phyloP scores from a whole-genome alignment of 37 sponge, comb jelly and placozoan species.

The Ianthella basta region DNA sequence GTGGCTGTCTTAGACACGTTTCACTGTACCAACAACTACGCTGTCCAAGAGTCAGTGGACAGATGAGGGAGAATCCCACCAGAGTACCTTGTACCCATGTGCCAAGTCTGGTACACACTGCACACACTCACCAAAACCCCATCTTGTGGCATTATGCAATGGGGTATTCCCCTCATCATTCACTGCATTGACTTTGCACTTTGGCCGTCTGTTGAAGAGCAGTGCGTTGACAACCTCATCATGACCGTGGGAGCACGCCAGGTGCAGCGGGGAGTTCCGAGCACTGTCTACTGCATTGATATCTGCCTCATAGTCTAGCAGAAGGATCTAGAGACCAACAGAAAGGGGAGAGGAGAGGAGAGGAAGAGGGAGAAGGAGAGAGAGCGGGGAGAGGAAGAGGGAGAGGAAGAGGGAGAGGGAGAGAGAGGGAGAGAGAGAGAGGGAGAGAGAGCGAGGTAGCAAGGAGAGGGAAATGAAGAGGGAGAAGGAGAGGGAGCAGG shows the following conservation, averaged over 20 bases:
- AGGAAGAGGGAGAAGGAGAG: background rate
- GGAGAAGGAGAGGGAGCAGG: too few relatives aligned
- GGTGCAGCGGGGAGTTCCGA: slow-evolving; percentile 88
- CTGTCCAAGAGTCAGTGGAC: too few relatives aligned
- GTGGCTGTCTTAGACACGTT: too few relatives aligned
- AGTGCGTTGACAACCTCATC: slow-evolving; percentile 86
- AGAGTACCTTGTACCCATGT: too few relatives aligned
- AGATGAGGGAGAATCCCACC: too few relatives aligned
- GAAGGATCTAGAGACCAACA: background rate
- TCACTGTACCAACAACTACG: too few relatives aligned
- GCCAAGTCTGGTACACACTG: too few relatives aligned
- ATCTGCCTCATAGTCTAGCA: slow-evolving; percentile 55
- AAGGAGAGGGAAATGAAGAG: too few relatives aligned
- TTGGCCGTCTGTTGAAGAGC: slow-evolving; percentile 55
- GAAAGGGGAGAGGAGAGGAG: background rate
- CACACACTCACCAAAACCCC: slow-evolving; percentile 83
- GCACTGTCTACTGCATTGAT: slow-evolving; percentile 73
- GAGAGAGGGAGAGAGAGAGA: background rate
- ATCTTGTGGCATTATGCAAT: slow-evolving; percentile 88
- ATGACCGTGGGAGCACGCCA: slow-evolving; percentile 84
- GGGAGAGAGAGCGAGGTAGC: too few relatives aligned
- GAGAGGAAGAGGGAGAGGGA: background rate
- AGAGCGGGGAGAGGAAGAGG: background rate
- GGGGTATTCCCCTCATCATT: slow-evolving; percentile 86
- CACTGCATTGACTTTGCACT: slow-evolving; percentile 58